Base-by-base conservation (phyloP, 2,797 vertebrate species). In the Rhabdomys pumilio region DNA sequence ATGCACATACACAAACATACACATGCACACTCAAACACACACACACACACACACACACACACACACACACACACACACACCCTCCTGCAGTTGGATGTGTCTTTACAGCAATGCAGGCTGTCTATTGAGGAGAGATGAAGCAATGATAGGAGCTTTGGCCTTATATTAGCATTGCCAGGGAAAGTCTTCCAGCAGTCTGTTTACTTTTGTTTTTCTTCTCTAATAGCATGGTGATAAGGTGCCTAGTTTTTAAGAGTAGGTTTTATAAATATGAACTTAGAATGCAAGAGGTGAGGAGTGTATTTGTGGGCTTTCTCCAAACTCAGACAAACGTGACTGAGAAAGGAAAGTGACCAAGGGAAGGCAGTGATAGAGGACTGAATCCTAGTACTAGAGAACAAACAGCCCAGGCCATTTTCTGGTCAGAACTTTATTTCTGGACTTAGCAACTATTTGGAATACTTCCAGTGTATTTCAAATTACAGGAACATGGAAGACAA, bases 151-250 rank as follows among this genome's bases (percentile, higher is more conserved):
- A 90, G 50, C 89, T 93, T 93, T 94, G 91, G 85, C 76, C 69
- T 90, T 92, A 75, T 22, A 63, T 76, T 44, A 83, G 69, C 61
- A 90, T 59, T 53, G 38, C 77, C 90, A 92, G 81, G 90, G 93
- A 95, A 95, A 89, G 65, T 79, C 50, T 92, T 95, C 34, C 80
- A 83, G 92, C 77, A 86, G 67, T 89, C 67, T 31, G 34, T 93
- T 94, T 94, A 96, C 75, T 97, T 97, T 97, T 95, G 83, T 41
- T 79, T 95, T 95, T 94, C 86, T 97, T 92, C 53, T 95, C 19
- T 96, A 92, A 65, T 75, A 86, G 85, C 44, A 61, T 93, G 72
- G 90, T 53, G 87, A 44, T 79, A 84, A 91, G 76, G 63, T 8
- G 31, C 89, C 91, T 94, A 34, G 44, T 82, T 97, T 97, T 96